Base-by-base conservation (phyloP, 2,888 invertebrate species). In the Subacronicta megacephala region DNA sequence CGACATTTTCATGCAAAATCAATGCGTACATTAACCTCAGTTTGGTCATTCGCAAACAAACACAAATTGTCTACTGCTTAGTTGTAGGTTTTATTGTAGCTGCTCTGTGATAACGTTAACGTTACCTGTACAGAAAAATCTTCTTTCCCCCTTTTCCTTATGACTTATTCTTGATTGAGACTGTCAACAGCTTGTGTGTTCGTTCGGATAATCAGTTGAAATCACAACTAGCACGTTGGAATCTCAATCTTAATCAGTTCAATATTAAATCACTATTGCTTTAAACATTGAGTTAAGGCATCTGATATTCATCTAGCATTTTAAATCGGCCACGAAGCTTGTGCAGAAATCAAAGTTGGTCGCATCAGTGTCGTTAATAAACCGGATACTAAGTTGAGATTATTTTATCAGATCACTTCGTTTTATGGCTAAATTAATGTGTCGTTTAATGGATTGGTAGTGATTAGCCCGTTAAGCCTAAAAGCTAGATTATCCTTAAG, bases 341-440 rank as follows among this genome's bases (percentile, higher is more conserved):
- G 75, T 78, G 79, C 80, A 85, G 78, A 86, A 84, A 88, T 87
- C 88, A 88, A 89, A 89, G 89, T 89, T 88, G 88, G 86, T 77
- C 88, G 80, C 77, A 67, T 82, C 78, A 82, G 81, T 82, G 83
- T 87, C 84, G 83, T 84, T 82, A 83, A 77, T 77, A 84, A 89
- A 89, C 89, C 88, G 89, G 88, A 89, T 87, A 76, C 79, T 75
- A 78, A 72, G 66, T 74, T 77, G 75, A 80, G 82, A 84, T 87
- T 85, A 87, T 87, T 83, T 88, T 87, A 89, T n/a, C 83, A 78
- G 80, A 81, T 83, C 71, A 69, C 52, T 72, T 60, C 33, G 41
- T 62, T 67, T 72, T 64, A 72, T 61, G 41, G 41, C 44, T 66
- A 47, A 75, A 62, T 67, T 43, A 62, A 75, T 66, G 58, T 58